A percentile compares a stretch with the other conserved stretches of the same genome.
These are phyloP conservation scores for Turnix velox DNA, from an alignment of 2,113 vertebrate genomes.

Conservation along the genomic window DNA sequence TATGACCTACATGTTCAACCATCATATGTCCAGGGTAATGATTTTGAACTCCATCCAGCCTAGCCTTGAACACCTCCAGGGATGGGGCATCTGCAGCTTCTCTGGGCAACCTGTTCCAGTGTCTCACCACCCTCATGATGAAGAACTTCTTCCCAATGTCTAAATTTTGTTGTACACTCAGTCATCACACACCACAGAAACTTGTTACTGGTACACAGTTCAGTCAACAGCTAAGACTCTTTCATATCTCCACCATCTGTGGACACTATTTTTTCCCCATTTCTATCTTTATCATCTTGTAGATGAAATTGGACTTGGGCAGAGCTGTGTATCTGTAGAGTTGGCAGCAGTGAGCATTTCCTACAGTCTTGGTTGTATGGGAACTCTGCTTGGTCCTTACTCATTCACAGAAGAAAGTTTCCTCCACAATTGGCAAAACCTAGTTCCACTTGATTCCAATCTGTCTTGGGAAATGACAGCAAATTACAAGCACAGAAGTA, in stretches of 20 bases:
- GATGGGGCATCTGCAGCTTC: no score
- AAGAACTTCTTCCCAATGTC: no score
- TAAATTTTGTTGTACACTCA: not conserved
- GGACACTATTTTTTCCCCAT: not conserved
- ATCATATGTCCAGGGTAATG: not conserved
- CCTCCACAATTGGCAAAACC: not conserved
- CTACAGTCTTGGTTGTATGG: rapidly evolving
- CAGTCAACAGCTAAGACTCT: not conserved
- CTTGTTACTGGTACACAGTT: not conserved
- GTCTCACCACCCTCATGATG: no score
- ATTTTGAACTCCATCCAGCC: not conserved
- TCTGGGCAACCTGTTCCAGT: no score
- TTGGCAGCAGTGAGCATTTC: not conserved
- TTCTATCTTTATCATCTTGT: not conserved
- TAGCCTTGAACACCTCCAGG: no score
- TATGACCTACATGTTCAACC: not conserved
- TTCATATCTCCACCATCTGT: not conserved
- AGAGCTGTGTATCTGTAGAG: not conserved
- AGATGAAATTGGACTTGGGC: not conserved
- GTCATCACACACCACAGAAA: not conserved
- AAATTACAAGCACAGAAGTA: not conserved
- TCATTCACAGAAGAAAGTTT: not conserved
- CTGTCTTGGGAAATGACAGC: not conserved
- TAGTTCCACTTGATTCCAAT: not conserved
- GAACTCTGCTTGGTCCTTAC: not conserved